phyloP scores from a whole-genome alignment of 2,113 vertebrate species.

The Grus americana region DNA sequence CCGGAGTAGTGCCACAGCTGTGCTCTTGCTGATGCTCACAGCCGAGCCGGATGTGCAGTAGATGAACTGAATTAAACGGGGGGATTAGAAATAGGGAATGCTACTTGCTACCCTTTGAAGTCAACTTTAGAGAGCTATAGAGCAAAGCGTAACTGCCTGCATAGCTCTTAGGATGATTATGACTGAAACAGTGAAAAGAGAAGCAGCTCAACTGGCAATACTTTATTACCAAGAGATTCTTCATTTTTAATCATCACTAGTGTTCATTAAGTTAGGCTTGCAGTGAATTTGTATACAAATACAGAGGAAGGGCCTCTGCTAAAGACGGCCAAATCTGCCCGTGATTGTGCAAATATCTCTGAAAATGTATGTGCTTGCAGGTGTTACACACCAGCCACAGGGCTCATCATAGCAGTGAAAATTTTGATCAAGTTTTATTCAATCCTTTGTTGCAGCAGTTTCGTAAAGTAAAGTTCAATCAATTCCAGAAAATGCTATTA shows the following conservation, averaged over 20 bases:
- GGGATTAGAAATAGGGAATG: not conserved
- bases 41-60: not conserved
- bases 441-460: not conserved
- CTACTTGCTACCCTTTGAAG: not conserved
- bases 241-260: not conserved
- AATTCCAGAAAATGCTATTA: not conserved
- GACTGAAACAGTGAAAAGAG: not conserved
- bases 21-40: rapidly evolving
- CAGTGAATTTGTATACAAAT: not conserved
- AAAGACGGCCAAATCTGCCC: not conserved
- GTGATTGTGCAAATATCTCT: not conserved
- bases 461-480: not conserved
- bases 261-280: not conserved
- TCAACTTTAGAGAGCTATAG: not conserved
- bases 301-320: not conserved
- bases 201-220: not conserved
- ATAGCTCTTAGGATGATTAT: not conserved
- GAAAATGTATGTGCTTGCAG: not conserved
- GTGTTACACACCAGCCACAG: not conserved
- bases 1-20: not conserved
- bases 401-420: not conserved
- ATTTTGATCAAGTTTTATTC: not conserved
- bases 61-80: not conserved
- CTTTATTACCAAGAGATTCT: not conserved
- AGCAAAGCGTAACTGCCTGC: not conserved